Percentiles rank a stretch among this genome's conserved stretches.
Conservation (phyloP, 2,888 invertebrate genomes). For the Pardosa pseudoannulata region DNA sequence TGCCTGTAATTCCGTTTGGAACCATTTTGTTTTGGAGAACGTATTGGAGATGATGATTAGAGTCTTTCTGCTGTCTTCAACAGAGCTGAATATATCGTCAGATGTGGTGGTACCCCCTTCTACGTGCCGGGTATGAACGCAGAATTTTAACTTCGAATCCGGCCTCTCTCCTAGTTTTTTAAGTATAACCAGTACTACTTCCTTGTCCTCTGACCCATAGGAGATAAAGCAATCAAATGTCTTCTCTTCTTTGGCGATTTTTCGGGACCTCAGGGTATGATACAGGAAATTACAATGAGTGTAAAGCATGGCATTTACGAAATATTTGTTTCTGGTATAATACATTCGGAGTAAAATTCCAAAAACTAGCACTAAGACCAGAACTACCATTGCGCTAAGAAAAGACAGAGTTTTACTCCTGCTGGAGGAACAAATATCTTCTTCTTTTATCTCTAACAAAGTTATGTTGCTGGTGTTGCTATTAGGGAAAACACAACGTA, state of each 20-base stretch:
- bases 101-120: slow-evolving; percentile 72
- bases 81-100: slow-evolving; percentile 73
- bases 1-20: slow-evolving; percentile 73
- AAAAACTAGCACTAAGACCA: too few species aligned
- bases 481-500: too few species aligned
- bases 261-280: too few species aligned
- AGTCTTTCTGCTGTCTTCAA: slow-evolving; percentile 73
- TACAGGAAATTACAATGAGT: too few species aligned
- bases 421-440: too few species aligned
- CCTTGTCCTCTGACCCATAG: slow-evolving; percentile 71
- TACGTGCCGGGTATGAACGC: slow-evolving; percentile 74
- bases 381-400: too few species aligned
- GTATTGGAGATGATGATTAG: slow-evolving; percentile 73
- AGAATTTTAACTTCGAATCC: slow-evolving; percentile 64
- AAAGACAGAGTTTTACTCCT: too few species aligned
- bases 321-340: too few species aligned
- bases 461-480: too few species aligned
- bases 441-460: too few species aligned
- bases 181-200: slow-evolving; percentile 70
- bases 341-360: too few species aligned
- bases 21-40: slow-evolving; percentile 73
- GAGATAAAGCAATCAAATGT: slow-evolving; percentile 73
- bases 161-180: slow-evolving; percentile 63
- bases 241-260: slow-evolving; percentile 68
- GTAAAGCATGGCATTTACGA: too few species aligned